phyloP scores from a whole-genome alignment of 2,888 invertebrate species.

The Adelphocoris suturalis region DNA sequence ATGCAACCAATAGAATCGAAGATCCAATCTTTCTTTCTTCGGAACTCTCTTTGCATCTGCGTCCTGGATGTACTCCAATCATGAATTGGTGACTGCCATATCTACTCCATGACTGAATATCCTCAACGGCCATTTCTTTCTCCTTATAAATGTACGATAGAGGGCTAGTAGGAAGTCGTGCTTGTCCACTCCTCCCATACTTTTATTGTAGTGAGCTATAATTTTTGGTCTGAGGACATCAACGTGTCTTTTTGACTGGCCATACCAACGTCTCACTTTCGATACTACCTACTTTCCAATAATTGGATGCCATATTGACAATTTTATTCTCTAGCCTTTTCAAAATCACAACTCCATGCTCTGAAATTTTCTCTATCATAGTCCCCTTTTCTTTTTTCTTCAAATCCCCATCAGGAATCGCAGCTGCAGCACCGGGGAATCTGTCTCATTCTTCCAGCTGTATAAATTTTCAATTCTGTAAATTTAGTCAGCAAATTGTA shows the following conservation, averaged over 20 bases:
- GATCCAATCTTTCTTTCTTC: not conserved
- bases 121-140: not conserved
- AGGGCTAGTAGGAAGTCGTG: not conserved
- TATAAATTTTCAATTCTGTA: slow-evolving; percentile 8
- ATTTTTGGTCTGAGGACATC: slow-evolving; percentile 74
- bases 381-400: slow-evolving; percentile 50
- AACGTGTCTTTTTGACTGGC: slow-evolving; percentile 72
- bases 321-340: slow-evolving; percentile 75
- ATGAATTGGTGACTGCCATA: not conserved
- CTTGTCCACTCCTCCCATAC: slow-evolving; percentile 49
- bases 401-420: slow-evolving; percentile 66
- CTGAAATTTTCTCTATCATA: not conserved
- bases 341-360: not conserved
- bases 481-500: slow-evolving; percentile 13
- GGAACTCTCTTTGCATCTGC: not conserved
- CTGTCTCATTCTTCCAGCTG: slow-evolving; percentile 67
- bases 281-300: slow-evolving; percentile 71
- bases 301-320: slow-evolving; percentile 75
- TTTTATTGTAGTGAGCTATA: slow-evolving; percentile 74
- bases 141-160: not conserved
- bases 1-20: not conserved
- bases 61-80: slow-evolving; percentile 2
- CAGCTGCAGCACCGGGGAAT: slow-evolving; percentile 59
- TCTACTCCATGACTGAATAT: not conserved
- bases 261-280: slow-evolving; percentile 74